Evolutionary conservation across 2,888 invertebrate genomes (phyloP), one percentile per base, ranked within the genome.

Genomic region (Glaucopsyche alexis): DNA sequence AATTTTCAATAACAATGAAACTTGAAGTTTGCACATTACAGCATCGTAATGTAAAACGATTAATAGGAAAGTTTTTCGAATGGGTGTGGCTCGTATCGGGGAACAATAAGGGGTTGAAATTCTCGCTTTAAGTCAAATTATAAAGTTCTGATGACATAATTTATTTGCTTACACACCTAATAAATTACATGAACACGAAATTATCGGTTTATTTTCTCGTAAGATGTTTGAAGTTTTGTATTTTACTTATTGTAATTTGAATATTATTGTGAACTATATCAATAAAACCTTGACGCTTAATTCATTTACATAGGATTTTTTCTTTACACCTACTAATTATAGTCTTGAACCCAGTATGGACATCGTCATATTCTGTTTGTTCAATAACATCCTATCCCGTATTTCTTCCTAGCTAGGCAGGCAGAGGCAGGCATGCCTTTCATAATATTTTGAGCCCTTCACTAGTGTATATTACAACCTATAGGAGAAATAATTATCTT

Each of bases 31-130:
- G 85, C 83, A 81, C 87, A 85, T 89, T 89, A 87, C 84, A 82
- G 80, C 82, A 87, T 89, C 86, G 86, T 90, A 88, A 90, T 89
- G 87, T 89, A 81, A 84, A 84, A 82, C 89, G 87, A 89, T 91
- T 90, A 90, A 87, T 86, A 82, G 82, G 79, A 90, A 91, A 91
- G 85, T 91, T 91, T 91, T 90, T 91, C 84, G 82, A 87, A 89
- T 85, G 88, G 87, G 88, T 84, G 86, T 85, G 83, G 80, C 60
- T 60, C 60, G 75, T 80, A 79, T 79, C 77, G 78, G 75, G 76
- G 79, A 79, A 72, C 60, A 78, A 50, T 78, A 80, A 76, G 79
- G 87, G 90, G 91, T 42, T 84, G 88, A 55, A 83, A 74, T 71
- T 75, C 81, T 81, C 72, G 7, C 38, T 40, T 40, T 47, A 29